Evolutionary conservation across 2,113 vertebrate genomes (phyloP), one percentile per base, ranked within the genome.

Genomic region (Nesoenas mayeri): DNA sequence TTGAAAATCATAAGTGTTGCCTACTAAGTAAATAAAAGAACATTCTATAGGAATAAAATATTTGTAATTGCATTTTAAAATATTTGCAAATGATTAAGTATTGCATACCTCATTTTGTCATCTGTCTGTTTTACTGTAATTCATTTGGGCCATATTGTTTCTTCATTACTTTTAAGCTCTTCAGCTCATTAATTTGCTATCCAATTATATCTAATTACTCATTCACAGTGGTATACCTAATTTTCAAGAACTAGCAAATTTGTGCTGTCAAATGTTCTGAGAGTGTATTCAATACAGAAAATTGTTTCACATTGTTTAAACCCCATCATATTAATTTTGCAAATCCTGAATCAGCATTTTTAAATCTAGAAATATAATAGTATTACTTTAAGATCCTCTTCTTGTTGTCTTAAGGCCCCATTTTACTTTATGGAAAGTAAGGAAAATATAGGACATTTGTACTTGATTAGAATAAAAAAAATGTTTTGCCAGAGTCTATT

Each of bases 121-220:
- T 73, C 66, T 88, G 6, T 48, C 19, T 78, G 24, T 78, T 96
- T 89, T 64, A 74, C 56, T 72, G 29, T 75, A 71, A 81, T 87
- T 93, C 29, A 78, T 86, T 86, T 86, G 7, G 5, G 8, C 11
- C 28, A 40, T 71, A 77, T 71, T 80, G 93, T 93, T 81, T 69
- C 26, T 84, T 84, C 44, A 85, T 87, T 64, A 60, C 17, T 81
- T 74, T 44, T 61, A 72, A 89, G 40, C 10, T 89, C 36, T 87
- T 92, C 70, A 95, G 44, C 8, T 92, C 69, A 81, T 87, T 87
- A 93, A 92, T 89, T 95, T 87, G 10, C 31, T 87, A 53, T 42
- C 22, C 53, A 83, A 79, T 91, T 95, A 67, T 42, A 85, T 11
- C 32, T 79, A 91, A 89, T 92, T 92, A 79, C 3, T 85, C 34